A percentile compares a stretch with the other conserved stretches of the same genome.
Evolutionary conservation across 1,140 invertebrate species (phyloP).

Genomic region (Stegodyphus dumicola): DNA sequence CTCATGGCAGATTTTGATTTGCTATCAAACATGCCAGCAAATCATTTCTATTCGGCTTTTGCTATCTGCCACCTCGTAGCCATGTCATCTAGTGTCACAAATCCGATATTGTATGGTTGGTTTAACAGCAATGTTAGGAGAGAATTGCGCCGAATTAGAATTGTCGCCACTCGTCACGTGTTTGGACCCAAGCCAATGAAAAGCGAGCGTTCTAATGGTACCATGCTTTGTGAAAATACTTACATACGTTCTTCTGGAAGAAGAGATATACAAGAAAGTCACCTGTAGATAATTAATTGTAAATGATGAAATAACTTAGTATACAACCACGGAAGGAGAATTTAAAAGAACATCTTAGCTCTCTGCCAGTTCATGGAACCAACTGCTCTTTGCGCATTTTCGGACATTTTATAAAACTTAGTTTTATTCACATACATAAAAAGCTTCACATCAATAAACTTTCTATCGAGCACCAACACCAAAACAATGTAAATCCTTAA

Average conservation of each 20-base stretch:
- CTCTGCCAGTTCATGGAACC: no score
- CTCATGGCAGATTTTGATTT: slow-evolving; percentile 69
- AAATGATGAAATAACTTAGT: no score
- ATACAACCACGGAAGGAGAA: no score
- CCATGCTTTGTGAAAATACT: slow-evolving; percentile 31
- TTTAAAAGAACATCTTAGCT: no score
- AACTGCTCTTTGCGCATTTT: no score
- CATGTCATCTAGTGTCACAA: slow-evolving; percentile 72
- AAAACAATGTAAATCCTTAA: no score
- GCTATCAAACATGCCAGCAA: slow-evolving; percentile 58
- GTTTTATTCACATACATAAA: no score
- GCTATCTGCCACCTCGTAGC: slow-evolving; percentile 73
- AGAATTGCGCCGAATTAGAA: slow-evolving; percentile 65
- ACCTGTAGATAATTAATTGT: not conserved
- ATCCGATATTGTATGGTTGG: slow-evolving; percentile 73
- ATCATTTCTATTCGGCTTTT: slow-evolving; percentile 70
- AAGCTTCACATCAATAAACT: no score
- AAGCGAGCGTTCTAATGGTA: slow-evolving; percentile 28
- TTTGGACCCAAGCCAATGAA: slow-evolving; percentile 12
- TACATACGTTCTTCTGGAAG: slow-evolving; percentile 34
- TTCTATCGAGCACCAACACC: no score
- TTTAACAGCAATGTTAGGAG: slow-evolving; percentile 71
- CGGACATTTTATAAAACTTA: no score
- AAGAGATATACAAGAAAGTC: slow-evolving; percentile 35
- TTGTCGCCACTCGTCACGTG: not conserved